phyloP scores from a whole-genome alignment of 2,113 vertebrate species.

The Hemichromis elongatus region DNA sequence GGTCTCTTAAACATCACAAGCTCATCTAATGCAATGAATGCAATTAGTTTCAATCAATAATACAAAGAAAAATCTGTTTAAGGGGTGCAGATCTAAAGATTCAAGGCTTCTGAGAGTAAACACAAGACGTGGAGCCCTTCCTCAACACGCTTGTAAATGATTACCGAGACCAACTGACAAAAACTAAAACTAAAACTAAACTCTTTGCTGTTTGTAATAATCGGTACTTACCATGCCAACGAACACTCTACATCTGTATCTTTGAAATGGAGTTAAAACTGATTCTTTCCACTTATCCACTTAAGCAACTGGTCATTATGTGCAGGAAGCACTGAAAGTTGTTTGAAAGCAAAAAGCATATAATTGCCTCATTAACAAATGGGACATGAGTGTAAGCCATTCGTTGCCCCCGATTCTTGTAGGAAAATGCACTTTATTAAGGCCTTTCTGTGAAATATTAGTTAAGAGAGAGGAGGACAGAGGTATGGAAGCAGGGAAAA shows the following conservation, averaged over 20 bases:
- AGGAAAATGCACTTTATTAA: constrained; percentile 8
- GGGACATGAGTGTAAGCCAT: constrained; percentile 16
- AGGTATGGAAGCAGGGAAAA: neutral
- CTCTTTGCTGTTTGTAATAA: neutral
- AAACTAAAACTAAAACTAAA: neutral
- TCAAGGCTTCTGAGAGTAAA: neutral
- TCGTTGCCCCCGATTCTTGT: constrained; percentile 5
- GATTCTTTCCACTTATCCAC: neutral
- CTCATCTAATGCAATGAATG: constrained; percentile 16
- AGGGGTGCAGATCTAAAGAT: neutral
- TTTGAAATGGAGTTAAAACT: constrained; percentile 19
- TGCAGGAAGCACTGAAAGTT: constrained; percentile 19
- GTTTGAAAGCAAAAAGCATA: constrained; percentile 33
- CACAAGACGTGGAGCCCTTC: neutral
- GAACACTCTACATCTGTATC: neutral
- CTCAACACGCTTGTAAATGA: constrained; percentile 20
- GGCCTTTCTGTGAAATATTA: constrained; percentile 9
- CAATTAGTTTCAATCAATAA: neutral
- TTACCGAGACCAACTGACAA: neutral
- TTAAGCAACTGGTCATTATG: constrained; percentile 19
- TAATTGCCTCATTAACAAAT: constrained; percentile 55
- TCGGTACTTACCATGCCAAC: neutral
- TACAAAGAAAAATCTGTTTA: neutral
- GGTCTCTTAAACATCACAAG: neutral
- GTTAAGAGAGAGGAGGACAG: neutral